Conservation (phyloP, 1,140 invertebrate genomes). For the Trichogramma pretiosum region DNA sequence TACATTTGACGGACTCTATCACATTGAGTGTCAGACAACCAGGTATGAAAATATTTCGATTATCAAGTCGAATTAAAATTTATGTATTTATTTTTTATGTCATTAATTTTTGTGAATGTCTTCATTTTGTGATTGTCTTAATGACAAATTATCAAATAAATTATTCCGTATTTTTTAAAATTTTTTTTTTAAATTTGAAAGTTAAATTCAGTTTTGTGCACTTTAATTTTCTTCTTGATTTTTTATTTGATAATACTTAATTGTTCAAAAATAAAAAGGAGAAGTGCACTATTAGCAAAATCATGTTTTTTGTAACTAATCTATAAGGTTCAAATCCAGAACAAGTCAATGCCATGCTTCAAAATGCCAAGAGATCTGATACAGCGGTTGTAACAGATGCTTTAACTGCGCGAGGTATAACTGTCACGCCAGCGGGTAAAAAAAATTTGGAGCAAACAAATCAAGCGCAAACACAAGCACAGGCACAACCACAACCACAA, state of each 20-base stretch:
- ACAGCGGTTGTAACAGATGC: slow-evolving; percentile 66
- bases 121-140: no score
- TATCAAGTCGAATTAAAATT: slow-evolving; percentile 4
- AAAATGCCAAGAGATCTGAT: slow-evolving; percentile 49
- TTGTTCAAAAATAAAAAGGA: slow-evolving; percentile 17
- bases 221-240: slow-evolving; percentile 17
- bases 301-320: slow-evolving; percentile 34
- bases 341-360: slow-evolving; percentile 31
- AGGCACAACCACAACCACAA: slow-evolving; percentile 22
- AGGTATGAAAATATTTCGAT: slow-evolving; percentile 23
- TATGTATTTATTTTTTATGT: not conserved
- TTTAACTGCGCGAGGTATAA: slow-evolving; percentile 64
- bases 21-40: slow-evolving; percentile 56
- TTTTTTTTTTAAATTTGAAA: slow-evolving; percentile 2
- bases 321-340: slow-evolving; percentile 37
- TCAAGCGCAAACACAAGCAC: slow-evolving; percentile 24
- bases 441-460: slow-evolving; percentile 29
- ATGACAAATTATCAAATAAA: no score
- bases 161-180: not conserved
- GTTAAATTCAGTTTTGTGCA: slow-evolving; percentile 16
- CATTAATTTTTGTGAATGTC: no score
- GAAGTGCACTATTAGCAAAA: slow-evolving; percentile 27
- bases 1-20: slow-evolving; percentile 54
- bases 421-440: slow-evolving; percentile 56
- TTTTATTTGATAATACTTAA: slow-evolving; percentile 8